phyloP scores from a whole-genome alignment of 2,888 invertebrate species.

The Agriopis aurantiaria region DNA sequence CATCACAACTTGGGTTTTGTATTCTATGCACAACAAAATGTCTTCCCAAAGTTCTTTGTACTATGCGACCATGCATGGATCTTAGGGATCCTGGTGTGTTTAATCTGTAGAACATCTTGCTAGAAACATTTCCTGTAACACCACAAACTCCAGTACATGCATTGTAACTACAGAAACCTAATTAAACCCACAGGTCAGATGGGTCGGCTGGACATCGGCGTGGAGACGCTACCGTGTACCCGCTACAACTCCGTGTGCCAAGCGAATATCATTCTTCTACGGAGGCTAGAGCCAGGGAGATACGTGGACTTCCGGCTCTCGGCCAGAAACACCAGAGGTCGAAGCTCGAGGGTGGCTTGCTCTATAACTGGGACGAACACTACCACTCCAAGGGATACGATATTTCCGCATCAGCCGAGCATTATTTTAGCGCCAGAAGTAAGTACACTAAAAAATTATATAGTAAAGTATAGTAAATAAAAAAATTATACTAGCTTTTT shows the following conservation, averaged over 20 bases:
- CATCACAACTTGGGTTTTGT: too few relatives aligned
- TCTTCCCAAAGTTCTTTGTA: not conserved
- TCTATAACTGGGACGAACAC: constrained; percentile 94
- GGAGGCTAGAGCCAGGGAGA: constrained; percentile 92
- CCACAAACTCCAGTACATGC: not conserved
- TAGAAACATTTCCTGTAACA: not conserved
- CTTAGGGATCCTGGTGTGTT: not conserved
- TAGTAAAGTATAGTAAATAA: too few relatives aligned
- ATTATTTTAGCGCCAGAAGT: constrained; percentile 92
- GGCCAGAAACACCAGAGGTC: constrained; percentile 92
- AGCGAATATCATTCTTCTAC: constrained; percentile 93
- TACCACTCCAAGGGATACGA: constrained; percentile 92
- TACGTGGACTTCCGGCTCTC: constrained; percentile 93
- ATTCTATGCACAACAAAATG: too few relatives aligned
- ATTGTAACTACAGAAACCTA: constrained; percentile 23
- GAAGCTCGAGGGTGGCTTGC: constrained; percentile 91
- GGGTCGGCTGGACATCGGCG: constrained; percentile 91
- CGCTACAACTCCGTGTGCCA: constrained; percentile 95
- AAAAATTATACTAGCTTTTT: too few relatives aligned
- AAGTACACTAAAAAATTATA: too few relatives aligned
- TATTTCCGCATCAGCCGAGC: constrained; percentile 93
- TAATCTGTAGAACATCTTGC: not conserved
- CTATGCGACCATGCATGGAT: not conserved
- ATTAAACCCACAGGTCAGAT: constrained; percentile 82
- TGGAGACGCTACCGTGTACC: constrained; percentile 94